phyloP scores from a whole-genome alignment of 2,797 vertebrate species.

The Florisuga fusca region DNA sequence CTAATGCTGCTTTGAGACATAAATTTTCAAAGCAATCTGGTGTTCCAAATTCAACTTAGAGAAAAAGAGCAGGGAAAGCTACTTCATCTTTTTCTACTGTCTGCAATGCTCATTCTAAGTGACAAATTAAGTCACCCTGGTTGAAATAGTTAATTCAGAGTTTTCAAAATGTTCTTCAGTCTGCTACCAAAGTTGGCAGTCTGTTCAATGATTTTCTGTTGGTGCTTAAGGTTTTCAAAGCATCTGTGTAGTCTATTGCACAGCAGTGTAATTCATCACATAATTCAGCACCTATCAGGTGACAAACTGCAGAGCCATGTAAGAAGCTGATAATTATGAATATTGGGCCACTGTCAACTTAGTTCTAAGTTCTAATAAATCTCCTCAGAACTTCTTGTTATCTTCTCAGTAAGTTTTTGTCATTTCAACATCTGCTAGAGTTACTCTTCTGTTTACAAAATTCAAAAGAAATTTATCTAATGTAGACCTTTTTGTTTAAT shows the following conservation, averaged over 20 bases:
- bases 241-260: not conserved
- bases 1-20: not conserved
- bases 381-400: not conserved
- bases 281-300: not conserved
- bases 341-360: not conserved
- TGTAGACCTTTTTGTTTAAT: not conserved
- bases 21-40: not conserved
- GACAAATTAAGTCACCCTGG: not conserved
- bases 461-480: not conserved
- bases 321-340: not conserved
- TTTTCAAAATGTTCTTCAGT: not conserved
- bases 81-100: not conserved
- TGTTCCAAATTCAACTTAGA: not conserved
- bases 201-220: not conserved
- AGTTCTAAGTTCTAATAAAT: not conserved
- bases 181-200: fast-evolving
- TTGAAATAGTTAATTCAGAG: not conserved
- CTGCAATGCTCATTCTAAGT: not conserved
- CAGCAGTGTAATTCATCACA: fast-evolving
- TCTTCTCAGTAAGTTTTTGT: not conserved
- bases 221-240: not conserved
- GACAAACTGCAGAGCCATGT: not conserved
- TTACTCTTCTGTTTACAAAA: not conserved
- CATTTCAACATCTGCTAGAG: not conserved
- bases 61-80: not conserved